Base-by-base conservation (phyloP, 1,140 invertebrate genomes). In the Aleiodes sp. region DNA sequence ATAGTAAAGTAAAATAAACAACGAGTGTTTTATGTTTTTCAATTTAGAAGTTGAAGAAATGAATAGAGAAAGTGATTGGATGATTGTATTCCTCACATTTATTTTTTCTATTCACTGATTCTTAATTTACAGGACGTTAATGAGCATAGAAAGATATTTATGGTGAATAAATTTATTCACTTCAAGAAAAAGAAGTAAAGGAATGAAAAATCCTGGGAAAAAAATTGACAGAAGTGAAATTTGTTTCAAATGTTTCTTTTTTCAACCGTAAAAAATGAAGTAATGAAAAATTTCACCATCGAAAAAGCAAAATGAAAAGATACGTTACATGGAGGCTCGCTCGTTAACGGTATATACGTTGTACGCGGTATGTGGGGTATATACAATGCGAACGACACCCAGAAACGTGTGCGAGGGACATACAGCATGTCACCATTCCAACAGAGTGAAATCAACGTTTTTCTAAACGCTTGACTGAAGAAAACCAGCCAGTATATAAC, bases 381-480 rank as follows among this genome's bases (percentile, higher is more conserved):
- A 57, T 57, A 72, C 71, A 67, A 72, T 72, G 71, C 63, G 59
- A 72, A 63, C 64, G 46, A 72, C 63, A 69, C 65, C 31, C 71
- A 72, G 75, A 69, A 66, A 71, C 70, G 68, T 33, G 70, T 70
- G 71, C 14, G 71, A 70, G 61, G 63, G 57, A 70, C 70, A 67
- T 70, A 70, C 73, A 75, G 73, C 74, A 77, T 80, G 78, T 82
- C 79, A 81, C 77, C 78, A 83, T 82, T 83, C 79, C 81, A 76
- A 71, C 70, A 64, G 75, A 82, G 81, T 80, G 81, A 81, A 83
- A 84, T 84, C 80, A 79, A 81, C 72, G 77, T 82, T 84, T 83
- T 84, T 82, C 75, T 77, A 78, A 78, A 69, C 66, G 43, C 43
- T 56, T 28, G 41, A 57, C 21, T 46, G 74, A 70, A 75, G 70